Percentiles rank a stretch among this genome's conserved stretches.
Evolutionary conservation across 2,113 vertebrate species (phyloP).

Genomic region (Oxyruncus cristatus): DNA sequence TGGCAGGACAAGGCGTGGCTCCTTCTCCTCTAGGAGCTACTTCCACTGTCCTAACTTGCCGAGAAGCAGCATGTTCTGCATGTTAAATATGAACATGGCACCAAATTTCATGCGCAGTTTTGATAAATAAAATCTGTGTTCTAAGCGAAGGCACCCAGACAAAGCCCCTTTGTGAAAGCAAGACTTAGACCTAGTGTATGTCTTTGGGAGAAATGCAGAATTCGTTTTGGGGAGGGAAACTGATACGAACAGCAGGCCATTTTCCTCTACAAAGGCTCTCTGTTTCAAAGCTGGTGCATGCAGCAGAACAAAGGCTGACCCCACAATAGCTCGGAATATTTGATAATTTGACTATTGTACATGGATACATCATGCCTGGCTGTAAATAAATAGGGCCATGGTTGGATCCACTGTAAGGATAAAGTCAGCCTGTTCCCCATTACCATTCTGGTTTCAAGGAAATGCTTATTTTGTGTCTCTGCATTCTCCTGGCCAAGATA

Average conservation of each 20-base stretch:
- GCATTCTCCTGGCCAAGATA: not conserved
- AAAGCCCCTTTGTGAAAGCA: conserved; percentile 31
- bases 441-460: not conserved
- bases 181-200: conserved; percentile 40
- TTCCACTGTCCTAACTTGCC: not conserved
- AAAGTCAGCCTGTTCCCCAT: not conserved
- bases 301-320: conserved; percentile 47
- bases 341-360: conserved; percentile 41
- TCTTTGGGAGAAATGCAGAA: conserved; percentile 19
- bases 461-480: not conserved
- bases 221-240: conserved; percentile 6
- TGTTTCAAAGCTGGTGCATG: conserved; percentile 26
- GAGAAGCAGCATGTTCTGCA: conserved; percentile 19
- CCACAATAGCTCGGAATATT: conserved; percentile 31
- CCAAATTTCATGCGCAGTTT: not conserved
- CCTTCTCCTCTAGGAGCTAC: not conserved
- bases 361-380: conserved; percentile 46
- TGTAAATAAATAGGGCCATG: not conserved
- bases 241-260: conserved; percentile 43
- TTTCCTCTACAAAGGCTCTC: conserved; percentile 30
- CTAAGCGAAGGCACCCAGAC: not conserved
- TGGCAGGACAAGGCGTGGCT: not conserved
- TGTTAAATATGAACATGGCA: not conserved
- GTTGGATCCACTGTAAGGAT: not conserved
- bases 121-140: conserved; percentile 64